Base-by-base conservation (phyloP, 2,888 invertebrate species). In the Coronaproctus castanopsis region DNA sequence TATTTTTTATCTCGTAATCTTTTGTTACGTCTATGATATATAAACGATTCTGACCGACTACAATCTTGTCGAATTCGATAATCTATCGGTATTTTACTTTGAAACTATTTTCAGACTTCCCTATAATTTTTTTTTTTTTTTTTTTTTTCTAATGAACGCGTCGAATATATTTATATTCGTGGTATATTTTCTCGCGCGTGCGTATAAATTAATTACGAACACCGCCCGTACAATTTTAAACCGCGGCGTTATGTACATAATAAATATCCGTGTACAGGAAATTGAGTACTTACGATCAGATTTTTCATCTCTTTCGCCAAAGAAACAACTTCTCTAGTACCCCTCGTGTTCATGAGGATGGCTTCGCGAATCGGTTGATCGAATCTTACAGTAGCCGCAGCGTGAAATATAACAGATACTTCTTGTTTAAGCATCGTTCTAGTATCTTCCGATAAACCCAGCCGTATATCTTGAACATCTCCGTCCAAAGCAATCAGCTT, bases 341-440 rank as follows among this genome's bases (percentile, higher is more conserved):
- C 80, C 18, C 76, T 69, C 2, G 80, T 74, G 69, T 82, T 82
- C 73, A 80, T 77, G 63, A 75, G 74, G 51, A 80, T 73, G 1
- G 81, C 78, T 19, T 65, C 62, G 20, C 59, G 24, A 1, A 68
- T 55, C 1, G 66, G 62, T 18, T 67, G 66, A 58, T 67, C 64
- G 58, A 68, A 68, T 19, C 65, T 62, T 14, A 67, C 66, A 19
- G 65, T 67, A 18, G 68, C 68, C 5, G 68, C 68, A 0, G 64
- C 67, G 55, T 68, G 68, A 58, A 68, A 68, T 14, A 67, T 62
- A 3, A 67, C 59, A 1, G 62, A 59, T 18, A 66, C 63, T 3
- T 65, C 62, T 3, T 64, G 55, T 3, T 54, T 24, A 0, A 80
- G 68, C 0, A 77, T 65, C 14, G 54, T 49, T 21, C 62, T 55